phyloP scores from a whole-genome alignment of 2,888 invertebrate genomes.

The Tetropium fuscum region DNA sequence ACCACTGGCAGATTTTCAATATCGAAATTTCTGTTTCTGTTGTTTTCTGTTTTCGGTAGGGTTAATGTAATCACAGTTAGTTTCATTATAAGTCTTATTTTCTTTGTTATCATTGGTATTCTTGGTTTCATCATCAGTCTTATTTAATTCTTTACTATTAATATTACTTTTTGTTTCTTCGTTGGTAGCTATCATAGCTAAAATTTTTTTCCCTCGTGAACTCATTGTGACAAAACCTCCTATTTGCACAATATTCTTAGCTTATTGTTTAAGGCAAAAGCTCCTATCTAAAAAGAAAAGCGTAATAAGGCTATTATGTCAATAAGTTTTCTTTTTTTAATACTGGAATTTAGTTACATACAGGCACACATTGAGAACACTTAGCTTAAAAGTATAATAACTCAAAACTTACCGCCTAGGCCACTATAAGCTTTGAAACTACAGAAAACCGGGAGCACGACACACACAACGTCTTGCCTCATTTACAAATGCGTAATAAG shows the following conservation, averaged over 20 bases:
- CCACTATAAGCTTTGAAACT: neutral
- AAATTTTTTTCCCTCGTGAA: neutral
- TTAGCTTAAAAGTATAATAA: too few relatives aligned
- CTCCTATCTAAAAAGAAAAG: neutral
- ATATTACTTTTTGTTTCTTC: neutral
- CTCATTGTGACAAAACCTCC: neutral
- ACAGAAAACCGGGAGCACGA: neutral
- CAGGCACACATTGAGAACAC: neutral
- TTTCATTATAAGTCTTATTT: too few relatives aligned
- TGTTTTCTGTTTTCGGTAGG: neutral
- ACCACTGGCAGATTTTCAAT: too few relatives aligned
- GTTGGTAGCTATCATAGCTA: neutral
- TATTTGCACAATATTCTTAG: neutral
- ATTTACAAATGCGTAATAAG: neutral
- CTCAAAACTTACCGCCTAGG: neutral
- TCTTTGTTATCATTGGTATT: neutral
- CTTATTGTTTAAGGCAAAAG: neutral
- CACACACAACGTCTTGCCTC: neutral
- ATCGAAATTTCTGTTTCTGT: neutral
- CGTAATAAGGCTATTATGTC: too few relatives aligned
- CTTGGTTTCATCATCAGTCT: too few relatives aligned
- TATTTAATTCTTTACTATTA: neutral
- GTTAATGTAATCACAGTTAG: too few relatives aligned
- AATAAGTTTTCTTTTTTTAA: too few relatives aligned
- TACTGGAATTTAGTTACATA: neutral